These are phyloP conservation scores for Macrobrachium rosenbergii DNA, from an alignment of 1,140 invertebrate genomes.

Conservation along the genomic window DNA sequence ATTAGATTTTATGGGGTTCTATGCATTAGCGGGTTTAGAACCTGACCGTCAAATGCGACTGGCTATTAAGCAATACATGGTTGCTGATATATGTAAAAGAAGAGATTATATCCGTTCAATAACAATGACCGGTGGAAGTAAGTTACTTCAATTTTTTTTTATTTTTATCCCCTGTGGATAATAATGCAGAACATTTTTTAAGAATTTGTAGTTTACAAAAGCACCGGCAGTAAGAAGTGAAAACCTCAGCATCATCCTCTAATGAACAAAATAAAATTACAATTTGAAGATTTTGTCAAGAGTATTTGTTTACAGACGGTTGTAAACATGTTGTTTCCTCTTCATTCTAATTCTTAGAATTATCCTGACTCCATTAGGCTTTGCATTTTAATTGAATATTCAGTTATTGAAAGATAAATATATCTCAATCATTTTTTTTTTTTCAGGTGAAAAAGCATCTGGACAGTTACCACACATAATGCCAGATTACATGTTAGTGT, in stretches of 20 bases:
- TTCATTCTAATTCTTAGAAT: neutral
- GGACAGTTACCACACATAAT: slow-evolving; percentile 86
- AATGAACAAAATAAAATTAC: too few species aligned
- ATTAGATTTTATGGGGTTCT: slow-evolving; percentile 97
- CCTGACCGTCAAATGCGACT: slow-evolving; percentile 81
- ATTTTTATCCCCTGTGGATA: neutral
- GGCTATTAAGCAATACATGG: slow-evolving; percentile 83
- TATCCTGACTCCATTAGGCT: neutral
- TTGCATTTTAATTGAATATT: neutral
- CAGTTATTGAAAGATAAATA: too few species aligned
- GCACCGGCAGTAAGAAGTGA: too few species aligned
- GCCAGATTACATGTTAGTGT: slow-evolving; percentile 96
- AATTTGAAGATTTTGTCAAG: too few species aligned
- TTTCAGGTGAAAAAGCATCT: slow-evolving; percentile 77
- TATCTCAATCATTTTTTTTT: slow-evolving; percentile 11
- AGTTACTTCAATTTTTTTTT: slow-evolving; percentile 47
- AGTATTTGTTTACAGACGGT: too few species aligned
- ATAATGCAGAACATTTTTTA: too few species aligned
- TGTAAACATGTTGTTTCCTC: too few species aligned
- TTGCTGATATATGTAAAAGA: slow-evolving; percentile 88
- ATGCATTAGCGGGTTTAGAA: slow-evolving; percentile 88
- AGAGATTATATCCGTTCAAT: slow-evolving; percentile 92
- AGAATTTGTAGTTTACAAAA: too few species aligned
- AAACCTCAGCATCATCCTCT: too few species aligned
- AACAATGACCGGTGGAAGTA: slow-evolving; percentile 73